Evolutionary conservation across 1,140 invertebrate species (phyloP).

Genomic region (Leptopilina boulardi): DNA sequence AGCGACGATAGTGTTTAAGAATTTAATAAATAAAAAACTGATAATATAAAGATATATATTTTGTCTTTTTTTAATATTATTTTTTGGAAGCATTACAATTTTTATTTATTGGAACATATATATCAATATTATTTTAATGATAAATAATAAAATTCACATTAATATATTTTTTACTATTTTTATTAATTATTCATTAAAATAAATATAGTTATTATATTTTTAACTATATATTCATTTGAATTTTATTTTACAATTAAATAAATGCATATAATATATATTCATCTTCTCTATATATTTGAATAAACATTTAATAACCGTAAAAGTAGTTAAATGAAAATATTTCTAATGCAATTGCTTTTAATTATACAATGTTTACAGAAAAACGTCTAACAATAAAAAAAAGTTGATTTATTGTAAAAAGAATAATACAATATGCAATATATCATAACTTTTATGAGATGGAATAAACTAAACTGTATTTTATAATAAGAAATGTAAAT

Average conservation of each 20-base stretch:
- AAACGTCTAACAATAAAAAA: background rate
- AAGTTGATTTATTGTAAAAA: constrained; percentile 10
- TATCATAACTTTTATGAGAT: constrained; percentile 3
- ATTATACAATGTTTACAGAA: background rate
- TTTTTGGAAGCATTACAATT: too few species aligned
- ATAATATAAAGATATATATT: background rate
- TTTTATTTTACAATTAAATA: too few species aligned
- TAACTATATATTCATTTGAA: too few species aligned
- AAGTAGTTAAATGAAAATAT: background rate
- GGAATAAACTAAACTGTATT: background rate
- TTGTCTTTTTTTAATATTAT: too few species aligned
- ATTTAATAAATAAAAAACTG: background rate
- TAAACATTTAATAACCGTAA: background rate
- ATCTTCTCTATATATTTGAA: too few species aligned
- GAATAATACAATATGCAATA: background rate
- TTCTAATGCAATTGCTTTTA: background rate
- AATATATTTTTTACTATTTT: too few species aligned
- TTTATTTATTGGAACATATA: too few species aligned
- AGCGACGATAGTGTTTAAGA: background rate
- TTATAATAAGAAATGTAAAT: background rate
- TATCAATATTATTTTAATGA: too few species aligned
- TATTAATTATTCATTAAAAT: too few species aligned
- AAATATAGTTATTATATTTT: too few species aligned
- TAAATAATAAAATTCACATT: too few species aligned
- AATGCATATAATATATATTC: too few species aligned